Evolutionary conservation across 2,888 invertebrate species (phyloP), one percentile per base, ranked within the genome.

Genomic region (Philopedon plagiatum): DNA sequence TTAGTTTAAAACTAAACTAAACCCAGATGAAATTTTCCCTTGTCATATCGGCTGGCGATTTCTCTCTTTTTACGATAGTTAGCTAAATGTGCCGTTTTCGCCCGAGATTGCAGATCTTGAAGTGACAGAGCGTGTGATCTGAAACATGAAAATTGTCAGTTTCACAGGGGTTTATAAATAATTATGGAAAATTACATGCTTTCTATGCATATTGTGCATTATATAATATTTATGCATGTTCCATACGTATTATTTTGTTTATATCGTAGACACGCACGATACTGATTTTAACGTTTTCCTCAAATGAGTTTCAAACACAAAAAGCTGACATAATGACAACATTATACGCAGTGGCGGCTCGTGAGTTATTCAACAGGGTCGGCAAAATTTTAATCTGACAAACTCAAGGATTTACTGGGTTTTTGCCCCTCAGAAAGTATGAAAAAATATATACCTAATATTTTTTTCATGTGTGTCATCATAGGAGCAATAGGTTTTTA

Each of bases 21-120:
- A 18, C 11, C 19, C 44, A 8, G 11, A 44, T 7, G 18, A 15
- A 1, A 8, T 29, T 18, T 5, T 21, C 1, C 5, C 1, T 54
- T 29, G 26, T 29, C n/a, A 29, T 0, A 29, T 18, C 13, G 39
- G 39, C 39, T 58, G 58, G 29, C 29, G 49, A 66, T 71, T 61
- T 70, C 13, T 58, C 13, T 32, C 64, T 65, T 67, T 7, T 61
- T 19, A 7, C 19, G 19, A 34, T 19, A 15, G 26, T 37, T 44
- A 37, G 62, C 56, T 63, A 69, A 57, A 56, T 5, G 46, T 39
- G 70, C 9, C 66, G 51, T 61, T 90, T 86, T 81, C 90, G 90
- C 65, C 91, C 91, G 89, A 91, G 90, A 81, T 90, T 91, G 86
- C 91, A 91, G 74, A 91, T 90, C 86, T 91, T 91, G 84, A 91